A percentile compares a stretch with the other conserved stretches of the same genome.
Conservation (phyloP, 2,113 vertebrate genomes). For the Pundamilia nyererei region DNA sequence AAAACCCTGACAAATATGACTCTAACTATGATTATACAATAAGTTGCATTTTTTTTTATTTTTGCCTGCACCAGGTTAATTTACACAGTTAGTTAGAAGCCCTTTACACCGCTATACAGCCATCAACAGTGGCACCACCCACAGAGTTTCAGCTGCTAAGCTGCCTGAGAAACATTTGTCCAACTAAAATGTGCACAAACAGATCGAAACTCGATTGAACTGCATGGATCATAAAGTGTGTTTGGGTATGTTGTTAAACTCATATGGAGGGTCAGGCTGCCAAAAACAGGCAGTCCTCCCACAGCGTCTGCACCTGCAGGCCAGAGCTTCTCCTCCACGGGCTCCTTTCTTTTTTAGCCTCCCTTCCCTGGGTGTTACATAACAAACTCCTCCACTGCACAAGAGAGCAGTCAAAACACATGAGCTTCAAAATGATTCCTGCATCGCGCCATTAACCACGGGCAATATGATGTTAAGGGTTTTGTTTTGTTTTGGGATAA, state of each 20-base stretch:
- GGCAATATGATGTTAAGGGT: background rate
- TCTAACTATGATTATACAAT: fast-evolving
- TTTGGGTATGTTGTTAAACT: background rate
- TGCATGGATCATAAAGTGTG: background rate
- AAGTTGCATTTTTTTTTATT: fast-evolving
- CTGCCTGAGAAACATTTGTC: background rate
- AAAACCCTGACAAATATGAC: background rate
- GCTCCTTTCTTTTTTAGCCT: constrained; percentile 2
- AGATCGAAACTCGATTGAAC: background rate
- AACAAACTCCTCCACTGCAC: constrained; percentile 4
- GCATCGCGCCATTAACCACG: background rate
- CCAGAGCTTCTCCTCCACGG: background rate
- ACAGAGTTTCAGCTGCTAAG: background rate
- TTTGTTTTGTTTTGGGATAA: background rate
- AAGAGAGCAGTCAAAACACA: background rate
- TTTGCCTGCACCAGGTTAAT: background rate
- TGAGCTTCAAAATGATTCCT: background rate
- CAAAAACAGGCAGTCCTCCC: background rate
- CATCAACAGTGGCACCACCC: background rate
- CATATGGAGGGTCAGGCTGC: background rate
- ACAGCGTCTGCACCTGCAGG: constrained; percentile 38
- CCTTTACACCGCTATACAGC: background rate
- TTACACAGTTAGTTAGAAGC: background rate
- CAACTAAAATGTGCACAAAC: background rate
- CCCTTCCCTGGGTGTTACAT: constrained; percentile 5